Percentiles rank a stretch among this genome's conserved stretches.
Evolutionary conservation across 1,140 invertebrate genomes (phyloP).

Genomic region (Philopotamus ludificatus): DNA sequence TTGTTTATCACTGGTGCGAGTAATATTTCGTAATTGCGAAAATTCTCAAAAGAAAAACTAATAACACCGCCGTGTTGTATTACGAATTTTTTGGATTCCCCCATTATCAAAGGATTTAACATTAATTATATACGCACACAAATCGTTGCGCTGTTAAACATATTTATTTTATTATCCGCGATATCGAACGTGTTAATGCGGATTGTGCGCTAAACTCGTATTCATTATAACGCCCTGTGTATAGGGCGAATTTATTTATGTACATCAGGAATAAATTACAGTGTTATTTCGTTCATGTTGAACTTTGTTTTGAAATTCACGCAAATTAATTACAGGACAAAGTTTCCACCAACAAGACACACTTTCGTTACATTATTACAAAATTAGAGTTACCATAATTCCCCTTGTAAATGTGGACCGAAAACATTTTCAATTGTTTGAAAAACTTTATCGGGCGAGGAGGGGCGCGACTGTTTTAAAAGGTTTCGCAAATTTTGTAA

Average conservation of each 20-base stretch:
- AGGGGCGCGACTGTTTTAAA: neutral
- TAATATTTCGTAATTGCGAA: neutral
- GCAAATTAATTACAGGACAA: conserved; percentile 17
- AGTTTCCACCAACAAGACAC: conserved; percentile 15
- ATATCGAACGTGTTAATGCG: too few species aligned
- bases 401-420: conserved; percentile 2
- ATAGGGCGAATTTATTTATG: too few species aligned
- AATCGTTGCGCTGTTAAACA: too few species aligned
- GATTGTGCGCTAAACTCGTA: too few species aligned
- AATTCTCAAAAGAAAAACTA: neutral
- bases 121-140: too few species aligned
- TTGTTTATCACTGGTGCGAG: neutral
- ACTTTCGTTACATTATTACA: conserved; percentile 17
- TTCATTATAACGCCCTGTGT: too few species aligned
- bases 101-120: too few species aligned
- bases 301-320: conserved; percentile 15
- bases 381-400: conserved; percentile 20
- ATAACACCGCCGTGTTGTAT: too few species aligned
- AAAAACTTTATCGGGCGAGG: neutral
- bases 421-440: conserved; percentile 10
- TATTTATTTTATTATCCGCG: too few species aligned
- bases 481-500: neutral
- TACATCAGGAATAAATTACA: conserved; percentile 5
- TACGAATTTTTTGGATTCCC: too few species aligned
- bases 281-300: neutral